Percentiles rank a stretch among this genome's conserved stretches.
Conservation (phyloP, 2,888 invertebrate species). For the Trissolcus japonicus region DNA sequence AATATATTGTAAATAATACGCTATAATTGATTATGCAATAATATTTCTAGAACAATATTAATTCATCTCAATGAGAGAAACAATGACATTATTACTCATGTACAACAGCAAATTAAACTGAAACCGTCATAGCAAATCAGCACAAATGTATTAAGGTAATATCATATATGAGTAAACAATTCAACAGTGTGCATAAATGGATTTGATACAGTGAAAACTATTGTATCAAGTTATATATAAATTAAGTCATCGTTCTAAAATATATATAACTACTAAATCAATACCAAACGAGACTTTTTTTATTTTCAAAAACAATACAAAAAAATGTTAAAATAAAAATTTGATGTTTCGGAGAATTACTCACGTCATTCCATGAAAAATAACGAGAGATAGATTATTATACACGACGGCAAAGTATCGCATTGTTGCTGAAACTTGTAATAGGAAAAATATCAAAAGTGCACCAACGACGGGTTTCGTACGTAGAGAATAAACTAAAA, state of each 20-base stretch:
- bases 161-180: constrained; percentile 30
- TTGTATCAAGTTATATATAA: background rate
- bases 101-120: constrained; percentile 20
- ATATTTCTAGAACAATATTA: constrained; percentile 17
- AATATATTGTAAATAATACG: background rate
- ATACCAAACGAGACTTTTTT: background rate
- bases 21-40: constrained; percentile 5
- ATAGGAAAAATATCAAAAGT: constrained; percentile 78
- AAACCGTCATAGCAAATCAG: constrained; percentile 24
- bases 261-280: background rate
- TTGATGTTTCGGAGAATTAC: constrained; percentile 53
- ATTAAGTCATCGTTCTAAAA: background rate
- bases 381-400: constrained; percentile 81
- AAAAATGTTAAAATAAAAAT: background rate
- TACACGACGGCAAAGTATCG: constrained; percentile 80
- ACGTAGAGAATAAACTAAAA: constrained; percentile 81
- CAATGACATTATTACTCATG: constrained; percentile 23
- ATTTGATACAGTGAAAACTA: constrained; percentile 26
- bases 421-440: constrained; percentile 80
- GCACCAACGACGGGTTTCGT: constrained; percentile 79
- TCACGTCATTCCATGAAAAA: constrained; percentile 85
- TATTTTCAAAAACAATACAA: background rate
- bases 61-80: constrained; percentile 26
- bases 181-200: constrained; percentile 19
- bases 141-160: constrained; percentile 23